Base-by-base conservation (phyloP, 2,888 invertebrate genomes). In the Idaea aversata region DNA sequence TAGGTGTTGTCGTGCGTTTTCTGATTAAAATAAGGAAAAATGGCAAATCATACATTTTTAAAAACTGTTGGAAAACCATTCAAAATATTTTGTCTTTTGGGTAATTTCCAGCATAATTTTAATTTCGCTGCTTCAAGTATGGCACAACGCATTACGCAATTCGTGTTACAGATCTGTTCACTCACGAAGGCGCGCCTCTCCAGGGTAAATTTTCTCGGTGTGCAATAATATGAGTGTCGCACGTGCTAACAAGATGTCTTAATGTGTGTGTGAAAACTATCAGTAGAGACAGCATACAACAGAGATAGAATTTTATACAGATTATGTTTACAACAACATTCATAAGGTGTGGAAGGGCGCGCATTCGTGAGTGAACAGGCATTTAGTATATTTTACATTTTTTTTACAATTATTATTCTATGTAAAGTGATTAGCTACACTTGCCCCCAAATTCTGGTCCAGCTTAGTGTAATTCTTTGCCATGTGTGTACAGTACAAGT, bases 401-500 rank as follows among this genome's bases (percentile, higher is more conserved):
- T 58, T 59, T 59, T 47, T 13, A 13, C 7, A 13, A 13, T 13
- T 47, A 47, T 47, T 47, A 47, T 47, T 47, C 13, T 47, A 47
- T 47, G 47, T 47, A 47, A 47, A 47, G 47, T 47, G 47, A 47
- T 47, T 47, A 47, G 47, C 47, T 47, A 47, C 47, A 47, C 47
- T 47, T 47, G 59, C 59, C 59, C 59, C 59, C 34, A 59, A 59
- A 59, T 25, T 25, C 34, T 25, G 59, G 13, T 13, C 34, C 16
- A 15, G 25, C 6, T 25, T 25, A 59, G 7, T 59, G 58, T 65
- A 57, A 62, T 79, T 81, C 78, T 85, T 87, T 88, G 88, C 90
- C 89, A 90, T 90, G 82, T 85, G 82, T 88, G 84, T 88, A 86
- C 85, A 88, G 87, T 89, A 88, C 86, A 88, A 88, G 87, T 86